Conservation (phyloP, 1,140 invertebrate genomes). For the Panagrolaimus sp. region DNA sequence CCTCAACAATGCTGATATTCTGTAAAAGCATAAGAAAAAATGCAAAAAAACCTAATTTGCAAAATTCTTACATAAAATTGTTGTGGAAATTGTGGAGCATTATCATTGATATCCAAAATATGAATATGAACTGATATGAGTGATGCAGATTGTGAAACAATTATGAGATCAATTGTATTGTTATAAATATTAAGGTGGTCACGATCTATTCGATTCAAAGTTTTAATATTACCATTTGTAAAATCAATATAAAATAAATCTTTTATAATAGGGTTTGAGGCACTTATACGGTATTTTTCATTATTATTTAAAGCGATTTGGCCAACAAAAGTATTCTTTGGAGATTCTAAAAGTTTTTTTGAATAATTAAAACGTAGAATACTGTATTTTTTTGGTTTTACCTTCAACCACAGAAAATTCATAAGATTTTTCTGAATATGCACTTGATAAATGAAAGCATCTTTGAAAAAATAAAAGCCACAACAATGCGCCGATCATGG, state of each 20-base stretch:
- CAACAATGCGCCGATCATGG: conserved; percentile 4
- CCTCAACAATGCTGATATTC: conserved; percentile 9
- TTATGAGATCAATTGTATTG: background rate
- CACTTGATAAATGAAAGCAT: conserved; percentile 13
- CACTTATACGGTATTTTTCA: conserved; percentile 6
- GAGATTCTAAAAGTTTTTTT: conserved; percentile 4
- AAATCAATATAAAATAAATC: conserved; percentile 16
- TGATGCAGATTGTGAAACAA: conserved; percentile 15
- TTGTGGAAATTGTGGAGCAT: conserved; percentile 3
- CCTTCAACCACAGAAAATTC: conserved; percentile 11
- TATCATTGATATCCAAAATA: conserved; percentile 10
- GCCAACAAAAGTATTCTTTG: background rate
- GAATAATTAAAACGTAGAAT: background rate
- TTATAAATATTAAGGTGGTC: background rate
- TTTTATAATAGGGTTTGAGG: background rate
- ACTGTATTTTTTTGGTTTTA: background rate
- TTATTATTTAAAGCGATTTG: background rate
- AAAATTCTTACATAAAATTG: conserved; percentile 1
- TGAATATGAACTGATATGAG: conserved; percentile 5
- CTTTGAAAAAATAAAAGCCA: conserved; percentile 15
- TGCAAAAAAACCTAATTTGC: background rate
- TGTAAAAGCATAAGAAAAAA: background rate
- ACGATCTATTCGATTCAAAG: background rate
- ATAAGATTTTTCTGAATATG: conserved; percentile 12
- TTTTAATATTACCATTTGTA: background rate